Base-by-base conservation (phyloP, 2,888 invertebrate genomes). In the Dinocampus coccinellae region DNA sequence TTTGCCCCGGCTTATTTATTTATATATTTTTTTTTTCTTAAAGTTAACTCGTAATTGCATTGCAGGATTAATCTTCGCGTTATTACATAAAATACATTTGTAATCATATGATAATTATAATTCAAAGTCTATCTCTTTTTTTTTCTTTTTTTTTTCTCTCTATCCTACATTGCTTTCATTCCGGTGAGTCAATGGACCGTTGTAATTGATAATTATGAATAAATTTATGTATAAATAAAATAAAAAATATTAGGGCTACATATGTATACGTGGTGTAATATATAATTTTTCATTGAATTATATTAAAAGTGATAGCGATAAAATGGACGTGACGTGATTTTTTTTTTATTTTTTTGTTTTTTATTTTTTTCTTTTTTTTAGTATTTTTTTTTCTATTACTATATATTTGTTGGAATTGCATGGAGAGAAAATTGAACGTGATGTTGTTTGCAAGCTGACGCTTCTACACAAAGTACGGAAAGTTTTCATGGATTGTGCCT, bases 111-210 rank as follows among this genome's bases (percentile, higher is more conserved):
- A n/a, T n/a, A n/a, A n/a, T n/a, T n/a, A n/a, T n/a, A n/a, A n/a
- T n/a, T n/a, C n/a, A n/a, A n/a, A n/a, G n/a, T n/a, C n/a, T n/a
- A n/a, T n/a, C n/a, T n/a, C n/a, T n/a, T n/a, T n/a, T n/a, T n/a
- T n/a, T n/a, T n/a, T n/a, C n/a, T n/a, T n/a, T n/a, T n/a, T n/a
- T n/a, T n/a, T n/a, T n/a, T n/a, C n/a, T n/a, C n/a, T n/a, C 39
- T 20, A 42, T 47, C 16, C 26, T n/a, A 29, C 52, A 20, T 33
- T 13, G 16, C 22, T 53, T 34, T 53, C 64, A 67, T 67, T 39
- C 47, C 58, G n/a, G n/a, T 22, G 20, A 67, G 29, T 67, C 16
- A 67, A 67, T 67, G 47, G 60, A 67, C 42, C 34, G 55, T 67
- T 33, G n/a, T 58, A 58, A 42, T 47, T 29, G 33, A 39, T 65